These are phyloP conservation scores for Chesias legatella DNA, from an alignment of 2,888 invertebrate species.

Conservation along the genomic window DNA sequence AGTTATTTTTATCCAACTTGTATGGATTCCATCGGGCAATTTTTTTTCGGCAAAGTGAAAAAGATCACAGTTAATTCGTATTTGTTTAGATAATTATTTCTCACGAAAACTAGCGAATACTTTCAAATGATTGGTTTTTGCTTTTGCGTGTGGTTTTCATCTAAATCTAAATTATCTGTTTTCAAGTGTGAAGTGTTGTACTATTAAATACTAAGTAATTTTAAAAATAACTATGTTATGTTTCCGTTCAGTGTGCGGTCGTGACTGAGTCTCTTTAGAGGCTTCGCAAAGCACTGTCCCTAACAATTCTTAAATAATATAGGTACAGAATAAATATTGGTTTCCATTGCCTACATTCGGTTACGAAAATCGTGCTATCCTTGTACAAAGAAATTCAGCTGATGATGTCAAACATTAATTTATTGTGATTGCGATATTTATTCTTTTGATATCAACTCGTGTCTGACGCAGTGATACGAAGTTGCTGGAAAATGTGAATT, in stretches of 20 bases:
- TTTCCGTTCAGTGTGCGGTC: too few species aligned
- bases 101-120: too few species aligned
- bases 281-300: too few species aligned
- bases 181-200: too few species aligned
- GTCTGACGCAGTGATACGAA: constrained; percentile 8
- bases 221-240: too few species aligned
- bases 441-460: constrained; percentile 21
- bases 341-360: neutral
- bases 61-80: too few species aligned
- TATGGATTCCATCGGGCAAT: neutral
- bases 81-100: too few species aligned
- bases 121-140: constrained; percentile 15
- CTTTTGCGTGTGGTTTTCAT: constrained; percentile 19
- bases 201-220: too few species aligned
- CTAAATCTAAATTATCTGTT: too few species aligned
- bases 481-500: too few species aligned
- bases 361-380: constrained; percentile 27
- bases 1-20: neutral
- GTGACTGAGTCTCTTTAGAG: too few species aligned
- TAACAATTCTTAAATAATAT: constrained; percentile 1
- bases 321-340: constrained; percentile 5
- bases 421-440: constrained; percentile 22
- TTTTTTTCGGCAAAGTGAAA: too few species aligned
- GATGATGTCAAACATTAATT: constrained; percentile 30
- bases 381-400: constrained; percentile 24